Base-by-base conservation (phyloP, 2,797 vertebrate genomes). In the Dromococcyx pavoninus region DNA sequence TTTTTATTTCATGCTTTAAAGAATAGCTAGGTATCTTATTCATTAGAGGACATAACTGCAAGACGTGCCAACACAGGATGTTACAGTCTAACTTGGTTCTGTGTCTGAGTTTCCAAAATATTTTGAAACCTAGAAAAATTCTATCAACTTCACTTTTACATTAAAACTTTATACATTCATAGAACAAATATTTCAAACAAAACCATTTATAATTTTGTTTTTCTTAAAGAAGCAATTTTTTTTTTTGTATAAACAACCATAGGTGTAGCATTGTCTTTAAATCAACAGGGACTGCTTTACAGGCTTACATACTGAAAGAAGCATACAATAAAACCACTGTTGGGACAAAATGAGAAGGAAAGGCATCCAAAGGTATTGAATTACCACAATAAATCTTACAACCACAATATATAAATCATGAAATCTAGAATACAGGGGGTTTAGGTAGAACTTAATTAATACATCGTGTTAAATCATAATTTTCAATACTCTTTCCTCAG, bases 401-500 rank as follows among this genome's bases (percentile, higher is more conserved):
- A 73, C 7, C 7, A 69, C 88, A 92, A 89, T 44, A 93, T 95
- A 91, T 88, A 95, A 95, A 88, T 86, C 15, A 76, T 30, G 44
- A 95, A 88, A 82, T 93, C 62, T 73, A 81, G 33, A 57, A 81
- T 70, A n/a, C 17, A 8, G 27, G 19, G 84, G 73, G 93, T 70
- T 91, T 91, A 71, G 78, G 44, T 77, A 86, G 60, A 61, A 54
- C 21, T 89, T 92, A 92, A 89, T 95, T 92, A 92, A 91, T 73
- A 53, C 23, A 39, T 28, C 61, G 19, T 0, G 2, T 93, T 93
- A 94, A 77, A 88, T n/a, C 92, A 74, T 64, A 82, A 66, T 95
- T 79, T 94, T 87, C 53, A 81, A 89, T 58, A 85, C 13, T 54
- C 56, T 89, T 94, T 94, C 67, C 57, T 75, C 61, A 67, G 56